Conservation (phyloP, 2,113 vertebrate genomes). For the Crotalus viridis region DNA sequence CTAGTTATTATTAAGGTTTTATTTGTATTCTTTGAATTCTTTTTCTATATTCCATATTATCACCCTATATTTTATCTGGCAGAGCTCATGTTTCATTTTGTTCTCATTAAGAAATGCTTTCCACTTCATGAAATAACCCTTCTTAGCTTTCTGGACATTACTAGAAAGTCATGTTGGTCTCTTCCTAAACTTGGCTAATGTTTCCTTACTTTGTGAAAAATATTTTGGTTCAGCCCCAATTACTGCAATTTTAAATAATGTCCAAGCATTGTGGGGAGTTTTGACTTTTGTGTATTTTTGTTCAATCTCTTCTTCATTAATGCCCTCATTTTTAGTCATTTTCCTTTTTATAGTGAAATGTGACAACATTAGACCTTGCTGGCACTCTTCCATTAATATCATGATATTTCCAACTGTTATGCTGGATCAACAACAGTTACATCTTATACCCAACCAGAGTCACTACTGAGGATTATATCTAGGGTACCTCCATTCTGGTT, state of each 20-base stretch:
- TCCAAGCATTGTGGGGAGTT: not conserved
- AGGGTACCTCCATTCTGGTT: not conserved
- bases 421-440: not conserved
- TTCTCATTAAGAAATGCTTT: not conserved
- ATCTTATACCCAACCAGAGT: not conserved
- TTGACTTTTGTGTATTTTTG: not conserved
- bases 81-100: not conserved
- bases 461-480: not conserved
- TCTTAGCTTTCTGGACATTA: not conserved
- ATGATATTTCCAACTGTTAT: not conserved
- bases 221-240: not conserved
- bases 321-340: not conserved
- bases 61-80: not conserved
- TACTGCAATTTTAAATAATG: not conserved
- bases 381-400: not conserved
- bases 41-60: not conserved
- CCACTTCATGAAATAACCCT: not conserved
- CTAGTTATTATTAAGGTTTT: not conserved
- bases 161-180: not conserved
- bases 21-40: not conserved
- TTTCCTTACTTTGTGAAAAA: not conserved
- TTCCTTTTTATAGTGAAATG: not conserved
- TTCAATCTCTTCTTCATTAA: not conserved
- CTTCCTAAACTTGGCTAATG: not conserved
- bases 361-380: not conserved